phyloP scores from a whole-genome alignment of 2,888 invertebrate species.

The Lithophane socia region DNA sequence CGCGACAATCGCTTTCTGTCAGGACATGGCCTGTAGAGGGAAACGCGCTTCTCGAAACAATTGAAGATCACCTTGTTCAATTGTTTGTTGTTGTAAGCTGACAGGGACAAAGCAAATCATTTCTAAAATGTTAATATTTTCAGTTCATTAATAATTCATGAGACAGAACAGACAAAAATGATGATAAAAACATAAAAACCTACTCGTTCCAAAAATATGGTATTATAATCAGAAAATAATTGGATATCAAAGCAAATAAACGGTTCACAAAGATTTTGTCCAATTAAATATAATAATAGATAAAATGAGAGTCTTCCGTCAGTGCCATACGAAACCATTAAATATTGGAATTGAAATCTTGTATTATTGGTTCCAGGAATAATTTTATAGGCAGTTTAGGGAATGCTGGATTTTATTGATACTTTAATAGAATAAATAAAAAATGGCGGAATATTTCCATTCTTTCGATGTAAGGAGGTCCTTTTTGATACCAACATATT shows the following conservation, averaged over 20 bases:
- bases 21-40: not conserved
- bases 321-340: slow-evolving; percentile 49
- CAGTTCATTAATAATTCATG: slow-evolving; percentile 9
- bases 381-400: slow-evolving; percentile 19
- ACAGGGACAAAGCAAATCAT: not conserved
- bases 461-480: too few relatives aligned
- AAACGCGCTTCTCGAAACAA: not conserved
- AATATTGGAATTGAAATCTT: slow-evolving; percentile 59
- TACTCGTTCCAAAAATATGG: slow-evolving; percentile 11
- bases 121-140: not conserved
- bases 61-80: not conserved
- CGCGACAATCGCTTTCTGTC: too few relatives aligned
- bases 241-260: slow-evolving; percentile 55
- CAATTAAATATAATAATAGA: slow-evolving; percentile 66
- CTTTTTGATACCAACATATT: too few relatives aligned
- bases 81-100: not conserved
- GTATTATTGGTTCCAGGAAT: slow-evolving; percentile 32
- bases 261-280: slow-evolving; percentile 47
- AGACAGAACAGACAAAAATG: not conserved
- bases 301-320: slow-evolving; percentile 44
- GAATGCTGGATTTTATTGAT: not conserved
- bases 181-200: not conserved
- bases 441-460: not conserved
- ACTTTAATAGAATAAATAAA: not conserved
- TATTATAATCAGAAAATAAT: slow-evolving; percentile 62